A percentile compares a stretch with the other conserved stretches of the same genome.
phyloP scores from a whole-genome alignment of 2,888 invertebrate species.

The Rambutsinella grinnellia region DNA sequence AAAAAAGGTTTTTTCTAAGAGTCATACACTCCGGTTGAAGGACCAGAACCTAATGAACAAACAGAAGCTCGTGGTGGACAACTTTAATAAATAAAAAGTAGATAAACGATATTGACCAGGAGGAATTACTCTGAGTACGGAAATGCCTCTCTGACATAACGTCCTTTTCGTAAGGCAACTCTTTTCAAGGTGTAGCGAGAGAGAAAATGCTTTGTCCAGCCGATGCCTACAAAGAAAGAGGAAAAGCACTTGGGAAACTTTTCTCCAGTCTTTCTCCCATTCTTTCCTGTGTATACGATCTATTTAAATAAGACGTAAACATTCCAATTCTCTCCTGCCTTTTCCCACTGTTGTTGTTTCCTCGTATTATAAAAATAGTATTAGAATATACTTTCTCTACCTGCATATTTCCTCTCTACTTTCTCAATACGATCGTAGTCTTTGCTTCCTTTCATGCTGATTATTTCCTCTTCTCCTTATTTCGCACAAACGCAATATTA shows the following conservation, averaged over 20 bases:
- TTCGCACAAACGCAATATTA: slow-evolving; percentile 12
- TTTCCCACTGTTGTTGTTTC: slow-evolving; percentile 18
- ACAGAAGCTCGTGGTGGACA: slow-evolving; percentile 12
- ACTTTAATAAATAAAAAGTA: slow-evolving; percentile 39
- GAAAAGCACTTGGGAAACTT: slow-evolving; percentile 19
- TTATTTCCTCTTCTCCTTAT: not conserved
- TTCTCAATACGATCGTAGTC: not conserved
- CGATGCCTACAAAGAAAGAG: slow-evolving; percentile 5
- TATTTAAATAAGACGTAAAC: slow-evolving; percentile 5
- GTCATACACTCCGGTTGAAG: slow-evolving; percentile 25
- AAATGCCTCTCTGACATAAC: slow-evolving; percentile 34
- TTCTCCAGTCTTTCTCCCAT: slow-evolving; percentile 7
- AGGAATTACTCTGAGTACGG: slow-evolving; percentile 39
- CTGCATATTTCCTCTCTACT: slow-evolving; percentile 29
- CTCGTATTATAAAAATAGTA: not conserved
- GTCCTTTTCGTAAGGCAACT: not conserved
- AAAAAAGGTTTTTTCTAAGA: not conserved
- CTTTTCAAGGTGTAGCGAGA: not conserved
- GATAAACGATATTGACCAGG: slow-evolving; percentile 52
- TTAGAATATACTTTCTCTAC: slow-evolving; percentile 40
- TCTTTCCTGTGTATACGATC: not conserved
- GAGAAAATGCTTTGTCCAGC: not conserved
- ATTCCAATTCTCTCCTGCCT: slow-evolving; percentile 11
- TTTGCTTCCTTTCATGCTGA: not conserved
- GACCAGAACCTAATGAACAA: slow-evolving; percentile 32